Evolutionary conservation across 2,888 invertebrate genomes (phyloP), one percentile per base, ranked within the genome.

Genomic region (Empis stercorea): DNA sequence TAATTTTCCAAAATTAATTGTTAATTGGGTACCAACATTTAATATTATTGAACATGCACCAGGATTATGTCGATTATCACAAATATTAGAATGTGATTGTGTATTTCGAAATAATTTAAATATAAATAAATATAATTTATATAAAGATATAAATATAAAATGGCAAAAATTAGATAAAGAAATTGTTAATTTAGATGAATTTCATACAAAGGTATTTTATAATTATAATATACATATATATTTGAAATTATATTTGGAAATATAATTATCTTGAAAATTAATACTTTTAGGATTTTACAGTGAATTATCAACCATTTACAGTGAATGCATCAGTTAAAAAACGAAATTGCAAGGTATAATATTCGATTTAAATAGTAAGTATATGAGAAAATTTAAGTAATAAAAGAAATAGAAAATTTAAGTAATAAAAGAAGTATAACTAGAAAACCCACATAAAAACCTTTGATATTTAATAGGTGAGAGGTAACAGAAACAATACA

Each of bases 81-180:
- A 61, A 41, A 56, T 52, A n/a, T 4, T 59, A 4, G 64, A 57
- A n/a, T 65, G 66, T 45, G 58, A 59, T 42, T 65, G 64, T 27
- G 45, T 65, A 5, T 52, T 61, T 11, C 58, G 60, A 30, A 10
- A 36, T 15, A 7, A 4, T 13, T 5, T 40, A 15, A 30, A 45
- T 4, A 43, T 15, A 1, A 47, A 49, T 0, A 46, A 13, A n/a
- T 34, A 34, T n/a, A n/a, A 34, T 34, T 34, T 50, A 13, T 55
- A 54, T 2, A 39, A 48, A 9, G 32, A 58, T 4, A 52, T 51
- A 2, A 51, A 60, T 1, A 30, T 4, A 0, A 55, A 56, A 57
- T 78, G 76, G 76, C 73, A 75, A 47, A 45, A 64, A 15, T 37
- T 74, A 1, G 76, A 79, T 36, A 56, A 70, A 23, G 70, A 73